Percentiles rank a stretch among this genome's conserved stretches.
Evolutionary conservation across 2,888 invertebrate species (phyloP).

Genomic region (Lochmaea crataegi): DNA sequence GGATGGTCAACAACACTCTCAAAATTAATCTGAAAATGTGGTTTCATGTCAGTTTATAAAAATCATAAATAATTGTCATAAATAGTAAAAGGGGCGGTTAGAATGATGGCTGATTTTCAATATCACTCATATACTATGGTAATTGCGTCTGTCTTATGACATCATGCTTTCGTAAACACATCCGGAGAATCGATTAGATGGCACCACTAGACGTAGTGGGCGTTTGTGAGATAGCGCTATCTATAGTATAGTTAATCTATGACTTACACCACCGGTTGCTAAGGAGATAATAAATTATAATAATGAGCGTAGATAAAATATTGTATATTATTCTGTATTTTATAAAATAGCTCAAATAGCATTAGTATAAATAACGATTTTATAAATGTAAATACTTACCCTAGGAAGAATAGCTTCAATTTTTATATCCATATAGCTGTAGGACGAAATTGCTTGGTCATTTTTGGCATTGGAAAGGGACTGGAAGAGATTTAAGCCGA

Average conservation of each 20-base stretch:
- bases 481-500: conserved; percentile 87
- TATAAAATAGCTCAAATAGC: not conserved
- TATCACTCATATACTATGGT: no score
- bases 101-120: no score
- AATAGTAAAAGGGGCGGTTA: not conserved
- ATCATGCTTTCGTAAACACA: no score
- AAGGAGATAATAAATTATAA: no score
- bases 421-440: conserved; percentile 84
- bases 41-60: conserved; percentile 4
- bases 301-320: no score
- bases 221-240: no score
- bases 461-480: conserved; percentile 71
- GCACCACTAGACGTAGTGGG: no score
- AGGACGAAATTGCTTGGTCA: conserved; percentile 60
- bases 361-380: no score
- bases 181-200: no score
- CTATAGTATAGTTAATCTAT: no score
- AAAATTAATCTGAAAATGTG: conserved; percentile 74
- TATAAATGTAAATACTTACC: conserved; percentile 66
- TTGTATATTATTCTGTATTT: not conserved
- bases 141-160: no score
- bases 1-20: conserved; percentile 82
- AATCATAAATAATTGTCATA: not conserved
- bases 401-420: conserved; percentile 94
- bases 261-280: no score